Percentiles rank a stretch among this genome's conserved stretches.
Evolutionary conservation across 2,797 vertebrate genomes (phyloP).

Genomic region (Sebastes iracundus): DNA sequence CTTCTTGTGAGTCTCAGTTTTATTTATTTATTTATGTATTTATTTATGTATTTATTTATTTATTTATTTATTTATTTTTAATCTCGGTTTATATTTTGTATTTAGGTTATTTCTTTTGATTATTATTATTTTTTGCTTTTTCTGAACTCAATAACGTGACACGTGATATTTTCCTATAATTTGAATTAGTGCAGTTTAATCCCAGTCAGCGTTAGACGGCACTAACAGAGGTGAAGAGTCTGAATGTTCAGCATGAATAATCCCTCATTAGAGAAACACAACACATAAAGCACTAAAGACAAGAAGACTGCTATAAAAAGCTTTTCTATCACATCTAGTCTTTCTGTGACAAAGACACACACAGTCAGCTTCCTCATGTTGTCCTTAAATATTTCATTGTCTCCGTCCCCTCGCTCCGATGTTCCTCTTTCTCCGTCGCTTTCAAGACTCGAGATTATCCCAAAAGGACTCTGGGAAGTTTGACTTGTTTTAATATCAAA

Average conservation of each 20-base stretch:
- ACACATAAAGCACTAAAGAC: background rate
- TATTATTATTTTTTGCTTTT: background rate
- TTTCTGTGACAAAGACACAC: background rate
- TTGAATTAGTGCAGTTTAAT: background rate
- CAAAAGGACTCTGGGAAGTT: background rate
- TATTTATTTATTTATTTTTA: background rate
- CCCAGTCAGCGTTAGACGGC: background rate
- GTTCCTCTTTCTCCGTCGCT: background rate
- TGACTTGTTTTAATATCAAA: background rate
- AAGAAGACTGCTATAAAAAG: background rate
- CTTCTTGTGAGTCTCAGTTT: background rate
- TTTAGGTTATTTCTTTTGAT: background rate
- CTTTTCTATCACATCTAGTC: background rate
- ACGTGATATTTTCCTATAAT: background rate
- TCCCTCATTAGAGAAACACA: background rate
- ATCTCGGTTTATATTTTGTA: background rate
- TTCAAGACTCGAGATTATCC: too few species aligned
- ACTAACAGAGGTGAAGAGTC: background rate
- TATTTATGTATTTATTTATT: too few species aligned
- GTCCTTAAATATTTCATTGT: conserved; percentile 11
- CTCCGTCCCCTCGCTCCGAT: background rate
- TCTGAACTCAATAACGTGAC: background rate
- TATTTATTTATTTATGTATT: too few species aligned
- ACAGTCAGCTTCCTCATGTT: background rate
- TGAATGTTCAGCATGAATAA: background rate